Base-by-base conservation (phyloP, 1,140 invertebrate species). In the Heliconius congener region DNA sequence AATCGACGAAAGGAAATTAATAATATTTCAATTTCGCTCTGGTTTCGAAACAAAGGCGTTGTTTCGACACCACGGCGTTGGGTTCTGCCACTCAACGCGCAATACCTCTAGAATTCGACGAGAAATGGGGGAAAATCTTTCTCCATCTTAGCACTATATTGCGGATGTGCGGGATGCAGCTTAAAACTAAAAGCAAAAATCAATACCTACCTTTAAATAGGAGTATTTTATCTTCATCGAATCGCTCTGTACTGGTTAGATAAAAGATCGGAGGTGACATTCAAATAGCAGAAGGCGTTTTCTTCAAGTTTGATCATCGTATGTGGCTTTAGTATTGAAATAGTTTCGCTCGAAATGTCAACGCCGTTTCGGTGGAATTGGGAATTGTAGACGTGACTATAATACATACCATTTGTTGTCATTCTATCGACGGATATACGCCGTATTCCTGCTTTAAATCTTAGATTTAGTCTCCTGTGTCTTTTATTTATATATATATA, bases 251-350 rank as follows among this genome's bases (percentile, higher is more conserved):
- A 66, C 4, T 3, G 60, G 55, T 27, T 60, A 60, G 55, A 60
- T 60, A 60, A 60, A 60, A 60, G 55, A 60, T 60, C 55, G n/a
- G 8, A 66, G 23, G 60, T 4, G 60, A 66, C 75, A 73, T 81
- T 78, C 80, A 81, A 81, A 81, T 71, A 78, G 66, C 27, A 60
- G 52, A 82, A 77, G 73, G 78, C 76, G 71, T 71, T 82, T 80
- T 82, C 78, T 66, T 57, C 71, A 60, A 80, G 75, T 74, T 80
- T 74, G 74, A 82, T 82, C 81, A 76, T 82, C 71, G 73, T 77
- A 80, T 79, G 73, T 72, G 78, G 77, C 78, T 80, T 82, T 80
- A 71, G 81, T 82, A 80, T 82, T 82, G 81, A 82, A 82, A 82
- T 82, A 82, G 78, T 82, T 82, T 74, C 66, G 71, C 76, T 77